Percentiles rank a stretch among this genome's conserved stretches.
Evolutionary conservation across 2,113 vertebrate genomes (phyloP).

Genomic region (Anseranas semipalmata): DNA sequence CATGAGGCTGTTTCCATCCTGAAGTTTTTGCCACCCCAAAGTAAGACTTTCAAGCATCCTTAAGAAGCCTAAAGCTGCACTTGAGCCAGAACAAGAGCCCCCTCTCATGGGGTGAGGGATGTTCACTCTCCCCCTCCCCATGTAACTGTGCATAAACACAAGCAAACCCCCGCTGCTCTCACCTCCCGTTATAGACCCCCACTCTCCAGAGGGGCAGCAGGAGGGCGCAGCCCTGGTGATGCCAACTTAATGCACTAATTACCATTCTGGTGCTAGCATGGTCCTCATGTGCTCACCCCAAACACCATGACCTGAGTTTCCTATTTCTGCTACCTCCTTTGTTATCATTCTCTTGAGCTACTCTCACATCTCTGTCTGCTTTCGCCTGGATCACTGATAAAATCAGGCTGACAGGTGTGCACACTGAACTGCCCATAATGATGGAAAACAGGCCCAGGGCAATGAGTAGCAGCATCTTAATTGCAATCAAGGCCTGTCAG

Average conservation of each 20-base stretch:
- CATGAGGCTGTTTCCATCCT: background rate
- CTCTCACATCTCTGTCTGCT: background rate
- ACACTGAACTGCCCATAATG: background rate
- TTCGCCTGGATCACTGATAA: background rate
- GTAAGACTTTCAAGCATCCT: background rate
- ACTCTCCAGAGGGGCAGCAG: background rate
- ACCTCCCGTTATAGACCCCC: background rate
- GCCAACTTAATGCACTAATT: background rate
- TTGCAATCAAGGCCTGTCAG: background rate
- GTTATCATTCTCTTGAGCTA: fast-evolving
- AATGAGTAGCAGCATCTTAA: background rate
- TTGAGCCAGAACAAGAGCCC: background rate
- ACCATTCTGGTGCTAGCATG: fast-evolving
- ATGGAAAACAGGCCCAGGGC: conserved; percentile 2
- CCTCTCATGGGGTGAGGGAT: background rate
- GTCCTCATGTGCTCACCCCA: background rate
- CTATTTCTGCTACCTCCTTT: background rate
- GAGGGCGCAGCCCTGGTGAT: background rate
- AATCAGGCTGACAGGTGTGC: background rate
- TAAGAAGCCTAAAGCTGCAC: background rate
- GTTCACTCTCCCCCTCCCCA: fast-evolving
- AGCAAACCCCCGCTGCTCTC: background rate
- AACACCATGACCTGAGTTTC: background rate
- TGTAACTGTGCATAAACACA: background rate
- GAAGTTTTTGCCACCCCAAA: background rate